Base-by-base conservation (phyloP, 64 coral and sea anemone genomes). In the Anthopleura sola region DNA sequence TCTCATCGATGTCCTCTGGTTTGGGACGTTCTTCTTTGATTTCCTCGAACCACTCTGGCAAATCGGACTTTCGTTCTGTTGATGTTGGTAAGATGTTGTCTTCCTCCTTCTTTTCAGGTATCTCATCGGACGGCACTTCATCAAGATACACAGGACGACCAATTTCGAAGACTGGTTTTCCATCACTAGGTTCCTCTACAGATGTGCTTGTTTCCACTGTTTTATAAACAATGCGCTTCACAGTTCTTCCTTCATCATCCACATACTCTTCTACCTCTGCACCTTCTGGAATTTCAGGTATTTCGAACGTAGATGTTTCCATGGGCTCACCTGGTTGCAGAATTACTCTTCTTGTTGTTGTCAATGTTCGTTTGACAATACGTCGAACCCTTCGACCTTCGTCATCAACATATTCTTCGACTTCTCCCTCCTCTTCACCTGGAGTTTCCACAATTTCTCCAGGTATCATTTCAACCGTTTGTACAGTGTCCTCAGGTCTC, bases 371-470 rank as follows among this genome's bases (percentile, higher is more conserved):
- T n/a, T 75, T 82, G 14, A 94, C 75, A 34, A 88, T 79, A 34
- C 82, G 68, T 55, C 82, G 83, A 26, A 95, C 89, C 46, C 26
- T 68, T 80, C 82, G 71, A 1, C 93, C 89, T 85, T 91, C 7
- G 1, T 91, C 89, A 85, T 95, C 93, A 81, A 82, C 82, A 82
- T 57, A 88, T 49, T 95, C 93, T 62, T 95, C 88, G 6, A 90
- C 49, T 31, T 85, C 88, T 7, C 80, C 86, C 49, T 83, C 60
- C 36, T 50, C 46, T 2, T 60, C 82, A 16, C n/a, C 55, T 21
- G 49, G 34, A 17, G 20, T 37, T 87, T 31, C 58, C 37, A 34
- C 29, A 26, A 23, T 31, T 2, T 71, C 31, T 24, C 28, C 10
- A 55, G 49, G 66, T 26, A 76, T 20, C 1, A 28, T 24, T n/a